Evolutionary conservation across 2,113 vertebrate species (phyloP).

Genomic region (Cairina moschata): DNA sequence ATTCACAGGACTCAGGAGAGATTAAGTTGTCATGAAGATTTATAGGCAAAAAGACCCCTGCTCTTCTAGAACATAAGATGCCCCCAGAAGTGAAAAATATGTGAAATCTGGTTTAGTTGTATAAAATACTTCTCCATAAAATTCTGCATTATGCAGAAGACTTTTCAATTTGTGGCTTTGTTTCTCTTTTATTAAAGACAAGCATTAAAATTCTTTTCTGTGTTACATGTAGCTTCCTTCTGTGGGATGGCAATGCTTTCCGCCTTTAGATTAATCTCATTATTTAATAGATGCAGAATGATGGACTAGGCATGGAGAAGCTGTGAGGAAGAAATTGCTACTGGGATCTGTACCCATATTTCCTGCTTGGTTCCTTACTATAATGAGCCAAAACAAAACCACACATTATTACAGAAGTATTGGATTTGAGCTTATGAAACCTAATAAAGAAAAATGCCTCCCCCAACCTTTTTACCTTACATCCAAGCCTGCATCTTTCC

Average conservation of each 20-base stretch:
- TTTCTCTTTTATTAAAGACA: not conserved
- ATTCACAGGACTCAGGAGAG: not conserved
- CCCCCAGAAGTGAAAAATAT: not conserved
- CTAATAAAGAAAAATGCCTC: not conserved
- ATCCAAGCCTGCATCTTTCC: not conserved
- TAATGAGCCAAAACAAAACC: not conserved
- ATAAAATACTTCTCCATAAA: not conserved
- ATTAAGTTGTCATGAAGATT: constrained; percentile 6
- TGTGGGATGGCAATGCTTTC: not conserved
- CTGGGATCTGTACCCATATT: not conserved
- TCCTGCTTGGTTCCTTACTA: not conserved
- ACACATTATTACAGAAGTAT: not conserved
- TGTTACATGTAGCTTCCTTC: not conserved
- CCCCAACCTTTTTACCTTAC: rapidly evolving
- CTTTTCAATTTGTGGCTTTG: not conserved
- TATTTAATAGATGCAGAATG: not conserved
- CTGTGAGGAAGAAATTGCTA: not conserved
- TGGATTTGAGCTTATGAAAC: not conserved
- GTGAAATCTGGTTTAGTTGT: not conserved
- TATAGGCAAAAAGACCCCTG: not conserved
- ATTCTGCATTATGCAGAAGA: not conserved
- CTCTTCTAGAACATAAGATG: not conserved
- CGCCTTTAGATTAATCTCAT: not conserved
- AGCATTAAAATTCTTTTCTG: not conserved
- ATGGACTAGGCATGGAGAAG: not conserved